Evolutionary conservation across 2,888 invertebrate species (phyloP).

Genomic region (Trachelus stipa): DNA sequence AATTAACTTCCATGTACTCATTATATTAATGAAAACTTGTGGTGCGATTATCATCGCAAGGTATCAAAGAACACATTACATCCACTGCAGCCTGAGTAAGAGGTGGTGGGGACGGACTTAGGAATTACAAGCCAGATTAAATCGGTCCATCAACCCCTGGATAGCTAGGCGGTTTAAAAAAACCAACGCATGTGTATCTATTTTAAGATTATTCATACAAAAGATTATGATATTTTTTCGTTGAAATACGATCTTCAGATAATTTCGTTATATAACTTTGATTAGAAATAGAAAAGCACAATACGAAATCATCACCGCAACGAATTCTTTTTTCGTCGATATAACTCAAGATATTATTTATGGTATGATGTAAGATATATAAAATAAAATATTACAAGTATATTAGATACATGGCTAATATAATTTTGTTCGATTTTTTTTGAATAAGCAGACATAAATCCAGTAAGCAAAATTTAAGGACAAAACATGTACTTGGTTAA

Average conservation of each 20-base stretch:
- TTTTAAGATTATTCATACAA: background rate
- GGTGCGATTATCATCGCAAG: slow-evolving; percentile 51
- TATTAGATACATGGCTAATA: background rate
- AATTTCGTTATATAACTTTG: background rate
- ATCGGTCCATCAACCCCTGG: background rate
- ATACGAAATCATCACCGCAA: background rate
- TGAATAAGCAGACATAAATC: background rate
- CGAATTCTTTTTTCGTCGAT: background rate
- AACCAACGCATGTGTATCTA: background rate
- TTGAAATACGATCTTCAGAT: background rate
- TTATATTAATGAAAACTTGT: slow-evolving; percentile 53
- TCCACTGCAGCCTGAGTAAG: background rate
- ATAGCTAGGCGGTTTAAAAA: background rate
- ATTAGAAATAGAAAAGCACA: background rate
- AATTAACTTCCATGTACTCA: slow-evolving; percentile 66
- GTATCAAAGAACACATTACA: background rate
- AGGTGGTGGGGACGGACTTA: background rate
- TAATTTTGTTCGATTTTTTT: background rate
- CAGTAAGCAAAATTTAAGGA: too few species aligned
- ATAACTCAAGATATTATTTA: background rate
- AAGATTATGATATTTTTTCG: background rate
- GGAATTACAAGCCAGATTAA: background rate
- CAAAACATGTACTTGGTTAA: too few species aligned
- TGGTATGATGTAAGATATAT: too few species aligned
- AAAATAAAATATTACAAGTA: background rate